Conservation (phyloP, 2,797 vertebrate genomes). For the Alcedo quadribrachys region DNA sequence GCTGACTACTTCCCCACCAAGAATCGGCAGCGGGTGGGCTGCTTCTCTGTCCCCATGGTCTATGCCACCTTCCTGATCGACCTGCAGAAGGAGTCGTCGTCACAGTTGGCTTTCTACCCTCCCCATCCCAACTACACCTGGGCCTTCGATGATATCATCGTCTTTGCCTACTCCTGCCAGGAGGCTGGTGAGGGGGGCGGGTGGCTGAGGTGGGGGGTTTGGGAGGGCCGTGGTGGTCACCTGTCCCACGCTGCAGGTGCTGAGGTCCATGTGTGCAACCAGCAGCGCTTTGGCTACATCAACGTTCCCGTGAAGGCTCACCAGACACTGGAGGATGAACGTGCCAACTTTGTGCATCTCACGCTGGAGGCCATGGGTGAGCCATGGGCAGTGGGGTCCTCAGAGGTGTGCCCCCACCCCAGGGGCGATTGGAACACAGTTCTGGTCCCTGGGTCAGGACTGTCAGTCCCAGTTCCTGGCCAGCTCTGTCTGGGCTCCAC, state of each 20-base stretch:
- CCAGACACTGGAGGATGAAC: constrained; percentile 89
- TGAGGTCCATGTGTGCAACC: constrained; percentile 90
- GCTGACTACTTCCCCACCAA: constrained; percentile 95
- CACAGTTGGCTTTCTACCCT: constrained; percentile 87
- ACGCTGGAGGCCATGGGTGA: constrained; percentile 91
- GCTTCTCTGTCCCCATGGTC: constrained; percentile 93
- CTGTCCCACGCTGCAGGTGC: constrained; percentile 68
- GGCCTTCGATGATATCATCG: constrained; percentile 95
- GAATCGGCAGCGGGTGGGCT: constrained; percentile 87
- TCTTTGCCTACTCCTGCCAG: constrained; percentile 93
- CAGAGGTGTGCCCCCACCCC: not conserved
- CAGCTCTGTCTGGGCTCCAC: not conserved
- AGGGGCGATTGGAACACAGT: not conserved
- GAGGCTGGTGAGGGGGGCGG: constrained; percentile 80
- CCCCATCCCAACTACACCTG: constrained; percentile 92
- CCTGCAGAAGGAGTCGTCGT: constrained; percentile 84
- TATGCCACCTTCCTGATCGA: constrained; percentile 91
- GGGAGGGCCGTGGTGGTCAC: not conserved
- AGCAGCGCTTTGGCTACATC: constrained; percentile 90
- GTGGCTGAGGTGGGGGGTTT: not conserved
- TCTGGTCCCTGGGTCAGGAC: fast-evolving
- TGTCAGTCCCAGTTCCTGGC: not conserved
- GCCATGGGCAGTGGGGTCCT: not conserved
- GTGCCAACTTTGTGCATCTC: constrained; percentile 91
- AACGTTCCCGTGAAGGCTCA: constrained; percentile 90